Evolutionary conservation across 2,888 invertebrate genomes (phyloP).

Genomic region (Cephus nigrinus): DNA sequence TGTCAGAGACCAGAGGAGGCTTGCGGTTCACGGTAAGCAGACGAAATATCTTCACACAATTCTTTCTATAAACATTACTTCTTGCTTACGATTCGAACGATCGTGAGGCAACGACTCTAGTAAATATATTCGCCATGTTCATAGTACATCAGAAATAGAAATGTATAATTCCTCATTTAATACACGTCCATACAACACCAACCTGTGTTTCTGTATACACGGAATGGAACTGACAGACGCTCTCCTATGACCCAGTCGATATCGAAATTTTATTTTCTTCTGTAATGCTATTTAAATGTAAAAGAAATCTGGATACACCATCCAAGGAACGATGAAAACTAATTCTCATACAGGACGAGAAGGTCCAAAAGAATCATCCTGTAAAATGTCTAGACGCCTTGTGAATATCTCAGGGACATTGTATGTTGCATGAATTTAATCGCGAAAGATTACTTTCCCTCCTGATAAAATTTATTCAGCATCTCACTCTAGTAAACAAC

Average conservation of each 20-base stretch:
- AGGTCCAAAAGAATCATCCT: not conserved
- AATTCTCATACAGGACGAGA: not conserved
- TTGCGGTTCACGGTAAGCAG: slow-evolving; percentile 44
- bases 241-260: not conserved
- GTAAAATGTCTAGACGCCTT: not conserved
- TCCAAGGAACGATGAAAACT: not conserved
- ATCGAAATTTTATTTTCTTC: not conserved
- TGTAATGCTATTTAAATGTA: not conserved
- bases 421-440: not conserved
- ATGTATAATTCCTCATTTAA: not conserved
- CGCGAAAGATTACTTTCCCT: not conserved
- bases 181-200: not conserved
- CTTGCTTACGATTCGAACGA: not conserved
- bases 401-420: not conserved
- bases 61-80: slow-evolving; percentile 28
- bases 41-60: slow-evolving; percentile 30
- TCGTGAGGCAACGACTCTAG: not conserved
- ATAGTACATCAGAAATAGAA: not conserved
- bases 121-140: not conserved
- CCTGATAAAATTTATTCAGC: not conserved
- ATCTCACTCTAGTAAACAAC: not conserved
- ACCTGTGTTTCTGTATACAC: not conserved
- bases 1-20: slow-evolving; percentile 34
- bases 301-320: not conserved
- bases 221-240: not conserved